Evolutionary conservation across 2,888 invertebrate species (phyloP).

Genomic region (Clistopyga incitator): DNA sequence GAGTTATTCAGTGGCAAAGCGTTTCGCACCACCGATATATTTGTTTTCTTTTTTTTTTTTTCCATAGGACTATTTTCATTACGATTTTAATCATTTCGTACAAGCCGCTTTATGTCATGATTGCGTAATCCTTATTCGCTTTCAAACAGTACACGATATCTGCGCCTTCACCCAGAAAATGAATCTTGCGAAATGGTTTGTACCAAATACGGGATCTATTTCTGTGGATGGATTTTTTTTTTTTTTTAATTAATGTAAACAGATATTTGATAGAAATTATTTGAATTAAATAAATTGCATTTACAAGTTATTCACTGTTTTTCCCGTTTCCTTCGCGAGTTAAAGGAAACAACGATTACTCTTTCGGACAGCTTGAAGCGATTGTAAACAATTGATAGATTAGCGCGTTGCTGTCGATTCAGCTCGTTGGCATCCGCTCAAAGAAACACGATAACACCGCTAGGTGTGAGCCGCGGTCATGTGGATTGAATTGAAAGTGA

Average conservation of each 20-base stretch:
- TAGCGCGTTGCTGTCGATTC: neutral
- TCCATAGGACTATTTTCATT: constrained; percentile 23
- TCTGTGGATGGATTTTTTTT: too few relatives aligned
- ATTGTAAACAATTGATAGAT: neutral
- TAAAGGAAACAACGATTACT: neutral
- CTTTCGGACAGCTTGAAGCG: neutral
- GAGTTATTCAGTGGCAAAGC: constrained; percentile 29
- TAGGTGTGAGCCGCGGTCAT: neutral
- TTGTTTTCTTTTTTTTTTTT: too few relatives aligned
- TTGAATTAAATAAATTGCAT: too few relatives aligned
- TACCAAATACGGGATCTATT: too few relatives aligned
- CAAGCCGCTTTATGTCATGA: neutral
- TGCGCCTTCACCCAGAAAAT: too few relatives aligned
- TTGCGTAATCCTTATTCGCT: neutral
- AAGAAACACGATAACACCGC: constrained; percentile 19
- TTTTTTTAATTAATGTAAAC: too few relatives aligned
- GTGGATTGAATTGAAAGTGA: constrained; percentile 25
- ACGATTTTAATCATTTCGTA: neutral
- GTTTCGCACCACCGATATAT: neutral
- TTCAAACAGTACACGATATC: neutral
- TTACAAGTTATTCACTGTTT: too few relatives aligned
- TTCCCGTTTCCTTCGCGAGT: neutral
- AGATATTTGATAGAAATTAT: too few relatives aligned
- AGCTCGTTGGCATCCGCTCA: constrained; percentile 1
- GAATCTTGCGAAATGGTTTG: too few relatives aligned